Evolutionary conservation across 2,888 invertebrate genomes (phyloP), one percentile per base, ranked within the genome.

Genomic region (Fragum fragum): DNA sequence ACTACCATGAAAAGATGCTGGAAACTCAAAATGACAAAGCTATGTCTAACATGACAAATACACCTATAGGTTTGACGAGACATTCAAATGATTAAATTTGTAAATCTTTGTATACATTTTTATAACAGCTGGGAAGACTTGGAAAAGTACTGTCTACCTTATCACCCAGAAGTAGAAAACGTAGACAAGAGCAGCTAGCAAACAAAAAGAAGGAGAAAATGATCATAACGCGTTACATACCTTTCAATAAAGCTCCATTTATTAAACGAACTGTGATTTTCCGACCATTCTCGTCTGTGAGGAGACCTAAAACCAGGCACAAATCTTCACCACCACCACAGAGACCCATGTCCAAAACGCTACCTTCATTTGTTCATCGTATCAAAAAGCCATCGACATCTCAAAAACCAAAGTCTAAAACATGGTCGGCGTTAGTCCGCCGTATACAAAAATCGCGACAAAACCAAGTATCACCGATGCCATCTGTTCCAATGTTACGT

Each of bases 241-340:
- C 83, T 14, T 79, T 59, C 57, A 57, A 68, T 59, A 74, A 59
- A n/a, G 76, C 77, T 11, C 80, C 80, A 9, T 85, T 83, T 59
- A 57, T 85, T 28, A 77, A 80, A 47, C 82, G 76, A 80, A 68
- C 83, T 52, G 79, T 78, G 26, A 28, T 85, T 26, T 85, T 80
- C 29, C 66, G 73, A 23, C 83, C 82, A 9, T 57, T n/a, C 23
- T 26, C 80, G 29, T 53, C 29, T 9, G 42, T 66, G 42, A 66
- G 36, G 23, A 66, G 36, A 66, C 21, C n/a, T 6, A 66, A 66
- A 66, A 61, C n/a, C 6, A 28, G 36, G 26, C 16, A 14, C 47
- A 26, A 47, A 21, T 1, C 26, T 18, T 29, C 69, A 53, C 69
- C 52, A 32, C 61, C 32, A 18, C 32, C 32, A 29, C 61, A 61